phyloP scores from a whole-genome alignment of 2,888 invertebrate genomes.

The Blastobasis lacticolella region DNA sequence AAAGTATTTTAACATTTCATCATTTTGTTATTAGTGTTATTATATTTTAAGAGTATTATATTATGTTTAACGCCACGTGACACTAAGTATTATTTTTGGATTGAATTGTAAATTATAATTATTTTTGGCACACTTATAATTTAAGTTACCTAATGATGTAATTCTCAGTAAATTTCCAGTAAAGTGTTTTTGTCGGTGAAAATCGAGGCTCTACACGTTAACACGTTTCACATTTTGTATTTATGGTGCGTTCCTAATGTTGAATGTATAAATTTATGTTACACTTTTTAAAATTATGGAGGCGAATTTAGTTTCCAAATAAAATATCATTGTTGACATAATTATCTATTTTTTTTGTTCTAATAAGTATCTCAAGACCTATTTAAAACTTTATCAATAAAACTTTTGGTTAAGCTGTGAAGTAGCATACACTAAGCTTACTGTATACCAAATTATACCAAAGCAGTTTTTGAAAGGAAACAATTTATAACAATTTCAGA shows the following conservation, averaged over 20 bases:
- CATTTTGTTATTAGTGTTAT: constrained; percentile 33
- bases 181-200: constrained; percentile 2
- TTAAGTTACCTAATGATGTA: constrained; percentile 22
- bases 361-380: background rate
- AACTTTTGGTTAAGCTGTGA: too few relatives aligned
- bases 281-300: constrained; percentile 42
- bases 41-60: constrained; percentile 31
- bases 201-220: constrained; percentile 11
- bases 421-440: background rate
- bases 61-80: constrained; percentile 21
- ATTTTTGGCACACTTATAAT: too few relatives aligned
- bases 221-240: constrained; percentile 18
- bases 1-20: constrained; percentile 46
- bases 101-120: constrained; percentile 1
- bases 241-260: constrained; percentile 38
- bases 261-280: constrained; percentile 45
- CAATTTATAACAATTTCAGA: constrained; percentile 56
- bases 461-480: constrained; percentile 17
- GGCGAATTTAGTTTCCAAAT: constrained; percentile 60
- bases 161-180: constrained; percentile 26
- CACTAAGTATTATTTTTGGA: constrained; percentile 54
- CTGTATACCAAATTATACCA: background rate
- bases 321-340: constrained; percentile 66
- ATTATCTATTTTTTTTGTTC: background rate
- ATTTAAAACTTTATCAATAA: too few relatives aligned